Evolutionary conservation across 1,140 invertebrate species (phyloP), one percentile per base, ranked within the genome.

Genomic region (Lysiphlebus fabarum): DNA sequence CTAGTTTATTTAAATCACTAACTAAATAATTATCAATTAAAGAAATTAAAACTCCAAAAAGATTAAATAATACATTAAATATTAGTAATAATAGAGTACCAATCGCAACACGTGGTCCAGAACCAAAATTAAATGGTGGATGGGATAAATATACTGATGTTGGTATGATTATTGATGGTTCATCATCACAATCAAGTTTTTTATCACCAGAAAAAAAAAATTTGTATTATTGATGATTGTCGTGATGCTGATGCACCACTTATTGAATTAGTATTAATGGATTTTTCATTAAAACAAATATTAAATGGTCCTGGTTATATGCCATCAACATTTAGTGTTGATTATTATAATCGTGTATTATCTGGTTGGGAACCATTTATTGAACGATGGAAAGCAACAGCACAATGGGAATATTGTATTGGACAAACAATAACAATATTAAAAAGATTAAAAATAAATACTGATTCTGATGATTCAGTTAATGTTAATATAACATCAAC

Each of bases 351-450:
- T 78, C 82, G 95, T 36, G 86, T 87, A 5, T 77, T 98, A 0
- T 96, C 94, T 53, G 96, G 95, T 0, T 99, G 96, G 96, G 96
- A 99, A 74, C 96, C 96, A 0, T 87, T 98, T 49, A 75, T 98
- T 0, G 96, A 99, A 77, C 87, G 90, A 1, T 98, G 95, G 93
- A 84, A 82, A 36, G 72, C 77, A 1, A 71, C 62, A 3, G 57
- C 77, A 9, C 63, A 70, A 2, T 79, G 77, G 75, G 73, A 80
- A 44, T 71, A 76, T 10, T 65, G 48, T 0, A 26, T 75, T 0
- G 61, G 69, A 0, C 77, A 67, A 53, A 71, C 71, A 0, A 33
- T 75, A 2, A 71, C 64, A 14, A 56, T 71, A 0, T n/a, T 26
- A 26, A 85, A 83, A 41, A 82, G 84, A 36, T 67, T 89, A 11